Evolutionary conservation across 1,140 invertebrate species (phyloP), one percentile per base, ranked within the genome.

Genomic region (Cepaea nemoralis): DNA sequence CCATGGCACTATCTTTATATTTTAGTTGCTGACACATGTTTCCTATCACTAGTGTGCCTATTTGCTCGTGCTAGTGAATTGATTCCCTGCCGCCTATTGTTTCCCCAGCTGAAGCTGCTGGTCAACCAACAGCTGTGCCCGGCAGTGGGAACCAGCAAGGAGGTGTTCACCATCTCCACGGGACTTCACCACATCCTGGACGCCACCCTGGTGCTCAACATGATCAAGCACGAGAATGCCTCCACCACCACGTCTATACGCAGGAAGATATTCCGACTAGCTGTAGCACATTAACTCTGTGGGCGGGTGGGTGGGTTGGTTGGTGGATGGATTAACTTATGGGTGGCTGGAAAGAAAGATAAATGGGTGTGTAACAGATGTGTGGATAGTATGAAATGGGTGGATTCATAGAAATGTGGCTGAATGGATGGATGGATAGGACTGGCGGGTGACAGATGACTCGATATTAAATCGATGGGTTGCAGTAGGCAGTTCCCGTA

Each of bases 161-260:
- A 84, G 24, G 27, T 48, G 5, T 84, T 84, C 42, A 80, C 83
- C 35, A 69, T 84, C 6, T 78, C 81, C 2, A 74, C 83, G 0
- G 83, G 83, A 3, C 59, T 84, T 22, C 81, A 84, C 14, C 70
- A 48, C n/a, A 66, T 81, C 5, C 79, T 84, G 66, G 83, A 84
- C n/a, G 67, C 83, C 45, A 73, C 83, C 0, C 79, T 84, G 37
- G 48, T 84, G 3, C 69, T 81, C 8, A 84, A 81, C 69, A 70
- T 82, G 14, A 24, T 81, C 37, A 81, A 84, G 33, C 48, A 80
- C 6, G 77, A 69, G 66, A 35, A 79, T 16, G 42, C 59, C 0
- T 69, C 59, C n/a, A 79, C 66, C 12, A 79, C 66, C 1, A 31
- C 59, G 2, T 79, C 77, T 0, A 69, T 14, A 1, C 35, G 77